These are phyloP conservation scores for Oreohelix idahoensis DNA, from an alignment of 1,140 invertebrate genomes.

Conservation along the genomic window DNA sequence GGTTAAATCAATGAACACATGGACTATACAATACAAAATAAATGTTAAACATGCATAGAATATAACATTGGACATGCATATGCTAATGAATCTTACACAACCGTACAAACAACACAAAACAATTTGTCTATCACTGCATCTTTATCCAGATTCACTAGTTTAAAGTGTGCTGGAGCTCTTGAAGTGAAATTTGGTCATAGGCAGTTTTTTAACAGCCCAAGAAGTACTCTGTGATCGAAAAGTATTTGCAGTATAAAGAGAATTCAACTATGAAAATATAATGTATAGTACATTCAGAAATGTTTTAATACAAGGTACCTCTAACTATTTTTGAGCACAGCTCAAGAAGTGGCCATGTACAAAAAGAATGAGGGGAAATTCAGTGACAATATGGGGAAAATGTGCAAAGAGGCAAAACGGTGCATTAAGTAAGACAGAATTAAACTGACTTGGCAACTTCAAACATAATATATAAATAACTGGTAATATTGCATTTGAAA, in stretches of 20 bases:
- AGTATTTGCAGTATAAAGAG: too few species aligned
- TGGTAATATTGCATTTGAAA: too few species aligned
- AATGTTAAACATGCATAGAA: constrained; percentile 1
- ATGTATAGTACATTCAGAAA: neutral
- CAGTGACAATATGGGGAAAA: too few species aligned
- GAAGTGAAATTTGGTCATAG: too few species aligned
- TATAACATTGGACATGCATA: neutral
- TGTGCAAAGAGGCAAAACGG: too few species aligned
- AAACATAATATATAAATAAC: too few species aligned
- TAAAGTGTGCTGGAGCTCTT: too few species aligned
- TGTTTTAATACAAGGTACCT: neutral
- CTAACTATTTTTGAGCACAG: neutral
- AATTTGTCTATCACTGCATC: too few species aligned
- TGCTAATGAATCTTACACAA: neutral
- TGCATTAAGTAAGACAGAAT: too few species aligned
- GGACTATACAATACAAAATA: too few species aligned
- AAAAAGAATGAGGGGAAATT: neutral
- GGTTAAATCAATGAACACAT: too few species aligned
- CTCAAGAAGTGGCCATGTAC: neutral
- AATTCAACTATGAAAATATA: neutral
- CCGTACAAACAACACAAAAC: neutral
- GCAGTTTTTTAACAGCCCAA: neutral
- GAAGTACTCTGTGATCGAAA: neutral
- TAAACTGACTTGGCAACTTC: too few species aligned
- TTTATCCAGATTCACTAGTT: neutral